Percentiles rank a stretch among this genome's conserved stretches.
Conservation (phyloP, 1,140 invertebrate genomes). For the Panagrolaimus sp. region DNA sequence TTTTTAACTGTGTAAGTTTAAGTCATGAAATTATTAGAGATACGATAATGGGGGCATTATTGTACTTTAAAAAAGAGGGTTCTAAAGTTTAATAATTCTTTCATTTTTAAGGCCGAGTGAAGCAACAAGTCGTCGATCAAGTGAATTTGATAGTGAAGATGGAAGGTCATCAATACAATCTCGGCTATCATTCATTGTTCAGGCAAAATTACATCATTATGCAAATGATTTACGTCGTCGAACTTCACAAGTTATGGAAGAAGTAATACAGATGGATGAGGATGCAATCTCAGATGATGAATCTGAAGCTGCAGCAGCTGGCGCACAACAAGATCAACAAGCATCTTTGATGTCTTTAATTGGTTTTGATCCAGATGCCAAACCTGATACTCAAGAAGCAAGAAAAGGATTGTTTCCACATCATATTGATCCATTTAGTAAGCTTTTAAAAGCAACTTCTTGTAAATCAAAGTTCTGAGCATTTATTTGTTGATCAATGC, state of each 20-base stretch:
- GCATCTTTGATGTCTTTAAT: slow-evolving; percentile 50
- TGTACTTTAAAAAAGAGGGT: no score
- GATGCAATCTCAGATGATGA: slow-evolving; percentile 34
- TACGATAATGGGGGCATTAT: no score
- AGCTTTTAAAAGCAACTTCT: no score
- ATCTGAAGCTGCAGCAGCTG: slow-evolving; percentile 6
- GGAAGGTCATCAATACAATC: slow-evolving; percentile 16
- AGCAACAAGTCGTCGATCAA: no score
- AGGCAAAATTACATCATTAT: slow-evolving; percentile 44
- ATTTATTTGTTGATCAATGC: no score
- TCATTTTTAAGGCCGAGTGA: no score
- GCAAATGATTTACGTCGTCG: slow-evolving; percentile 42
- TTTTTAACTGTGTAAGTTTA: slow-evolving; percentile 12
- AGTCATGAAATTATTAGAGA: no score
- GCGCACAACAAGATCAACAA: slow-evolving; percentile 20
- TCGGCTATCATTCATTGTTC: slow-evolving; percentile 43
- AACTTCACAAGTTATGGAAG: slow-evolving; percentile 45
- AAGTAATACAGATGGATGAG: slow-evolving; percentile 34
- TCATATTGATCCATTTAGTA: slow-evolving; percentile 43
- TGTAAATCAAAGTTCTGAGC: no score
- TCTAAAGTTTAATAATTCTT: neutral
- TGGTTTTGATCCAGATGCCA: slow-evolving; percentile 36
- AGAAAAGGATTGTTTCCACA: slow-evolving; percentile 10
- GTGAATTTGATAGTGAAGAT: neutral
- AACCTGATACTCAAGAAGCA: slow-evolving; percentile 19